Evolutionary conservation across 2,888 invertebrate genomes (phyloP).

Genomic region (Dusona sp.): DNA sequence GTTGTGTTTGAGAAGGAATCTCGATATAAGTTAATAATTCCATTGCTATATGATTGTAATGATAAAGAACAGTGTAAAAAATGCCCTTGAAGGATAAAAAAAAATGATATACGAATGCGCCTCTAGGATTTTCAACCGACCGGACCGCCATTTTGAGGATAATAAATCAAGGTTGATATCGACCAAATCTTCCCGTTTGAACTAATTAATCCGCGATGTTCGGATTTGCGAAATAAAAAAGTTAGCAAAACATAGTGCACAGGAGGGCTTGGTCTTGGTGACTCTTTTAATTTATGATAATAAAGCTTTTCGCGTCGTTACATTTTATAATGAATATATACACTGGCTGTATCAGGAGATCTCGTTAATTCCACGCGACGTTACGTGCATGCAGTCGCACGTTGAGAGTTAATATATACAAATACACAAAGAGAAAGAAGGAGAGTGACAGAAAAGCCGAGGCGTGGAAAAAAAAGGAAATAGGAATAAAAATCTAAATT

Average conservation of each 20-base stretch:
- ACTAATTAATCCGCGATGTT: background rate
- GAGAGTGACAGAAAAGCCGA: background rate
- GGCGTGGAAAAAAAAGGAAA: constrained; percentile 23
- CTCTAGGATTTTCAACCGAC: background rate
- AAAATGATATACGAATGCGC: background rate
- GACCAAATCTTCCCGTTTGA: constrained; percentile 6
- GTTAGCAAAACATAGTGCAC: background rate
- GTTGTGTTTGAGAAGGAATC: background rate
- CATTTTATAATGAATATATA: constrained; percentile 47
- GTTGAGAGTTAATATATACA: constrained; percentile 16
- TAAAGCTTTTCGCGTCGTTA: constrained; percentile 54
- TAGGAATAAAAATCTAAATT: constrained; percentile 48
- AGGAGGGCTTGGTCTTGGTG: background rate
- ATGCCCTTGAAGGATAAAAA: background rate
- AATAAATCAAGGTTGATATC: background rate
- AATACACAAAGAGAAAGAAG: background rate
- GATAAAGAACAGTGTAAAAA: background rate
- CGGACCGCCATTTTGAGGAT: background rate
- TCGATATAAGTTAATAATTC: background rate
- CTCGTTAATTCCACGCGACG: constrained; percentile 68
- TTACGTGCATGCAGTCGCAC: constrained; percentile 47
- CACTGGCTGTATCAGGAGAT: constrained; percentile 27
- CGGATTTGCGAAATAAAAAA: constrained; percentile 15
- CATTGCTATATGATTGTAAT: background rate
- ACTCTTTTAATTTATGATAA: constrained; percentile 64